These are phyloP conservation scores for Perognathus longimembris DNA, from an alignment of 2,113 vertebrate genomes.

Conservation along the genomic window DNA sequence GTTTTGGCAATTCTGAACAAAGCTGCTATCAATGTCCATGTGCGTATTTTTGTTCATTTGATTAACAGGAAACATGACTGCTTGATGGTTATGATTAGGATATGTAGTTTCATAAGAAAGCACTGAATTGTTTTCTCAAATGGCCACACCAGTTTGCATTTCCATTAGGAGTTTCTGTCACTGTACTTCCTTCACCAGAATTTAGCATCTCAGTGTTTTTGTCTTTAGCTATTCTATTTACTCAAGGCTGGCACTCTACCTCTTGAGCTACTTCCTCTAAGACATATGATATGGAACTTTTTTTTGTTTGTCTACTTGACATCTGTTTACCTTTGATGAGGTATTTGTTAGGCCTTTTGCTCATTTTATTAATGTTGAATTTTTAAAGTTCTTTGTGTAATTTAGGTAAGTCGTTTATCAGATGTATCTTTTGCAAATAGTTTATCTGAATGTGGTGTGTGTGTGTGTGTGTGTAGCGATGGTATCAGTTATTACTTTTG, in stretches of 20 bases:
- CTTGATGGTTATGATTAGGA: background rate
- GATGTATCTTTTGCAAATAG: background rate
- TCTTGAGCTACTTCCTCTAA: background rate
- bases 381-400: background rate
- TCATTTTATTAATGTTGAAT: background rate
- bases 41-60: background rate
- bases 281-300: background rate
- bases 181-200: too few relatives aligned
- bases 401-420: background rate
- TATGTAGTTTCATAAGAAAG: background rate
- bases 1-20: background rate
- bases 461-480: too few relatives aligned
- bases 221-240: background rate
- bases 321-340: background rate
- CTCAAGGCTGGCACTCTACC: too few relatives aligned
- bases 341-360: background rate
- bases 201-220: background rate
- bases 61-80: background rate
- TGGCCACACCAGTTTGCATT: background rate
- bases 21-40: too few relatives aligned
- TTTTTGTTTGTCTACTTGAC: background rate
- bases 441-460: background rate
- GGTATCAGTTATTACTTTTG: background rate
- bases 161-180: background rate
- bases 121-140: background rate